Evolutionary conservation across 1,140 invertebrate genomes (phyloP).

Genomic region (Zaprionus ghesquierei): DNA sequence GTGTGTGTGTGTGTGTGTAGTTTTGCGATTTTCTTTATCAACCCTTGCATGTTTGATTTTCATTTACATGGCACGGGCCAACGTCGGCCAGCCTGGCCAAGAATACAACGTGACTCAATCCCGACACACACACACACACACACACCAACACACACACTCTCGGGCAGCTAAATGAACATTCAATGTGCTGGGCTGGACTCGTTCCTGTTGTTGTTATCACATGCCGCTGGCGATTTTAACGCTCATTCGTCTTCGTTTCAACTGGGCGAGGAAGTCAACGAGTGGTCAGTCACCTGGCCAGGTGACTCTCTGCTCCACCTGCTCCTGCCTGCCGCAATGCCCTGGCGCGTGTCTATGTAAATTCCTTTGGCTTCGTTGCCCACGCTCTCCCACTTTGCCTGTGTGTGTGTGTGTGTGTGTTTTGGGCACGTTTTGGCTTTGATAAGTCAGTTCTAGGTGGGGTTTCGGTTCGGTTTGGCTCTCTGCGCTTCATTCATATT

Average conservation of each 20-base stretch:
- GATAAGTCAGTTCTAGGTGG: constrained; percentile 67
- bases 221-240: constrained; percentile 76
- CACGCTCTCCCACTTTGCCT: not conserved
- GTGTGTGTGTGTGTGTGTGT: constrained; percentile 38
- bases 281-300: constrained; percentile 24
- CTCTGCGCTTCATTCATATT: constrained; percentile 73
- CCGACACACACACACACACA: constrained; percentile 31
- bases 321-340: constrained; percentile 44
- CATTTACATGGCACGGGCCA: constrained; percentile 70
- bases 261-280: constrained; percentile 70
- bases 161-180: constrained; percentile 68
- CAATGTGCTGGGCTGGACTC: constrained; percentile 61
- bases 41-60: constrained; percentile 83
- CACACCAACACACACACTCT: not conserved
- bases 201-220: constrained; percentile 66
- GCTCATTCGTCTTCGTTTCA: constrained; percentile 81
- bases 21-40: constrained; percentile 79
- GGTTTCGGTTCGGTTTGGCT: constrained; percentile 24
- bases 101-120: constrained; percentile 80
- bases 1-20: constrained; percentile 24
- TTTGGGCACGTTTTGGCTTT: constrained; percentile 80
- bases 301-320: not conserved
- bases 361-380: constrained; percentile 47
- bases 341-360: constrained; percentile 55
- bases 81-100: constrained; percentile 49